phyloP scores from a whole-genome alignment of 2,797 vertebrate genomes.

The Florisuga fusca region DNA sequence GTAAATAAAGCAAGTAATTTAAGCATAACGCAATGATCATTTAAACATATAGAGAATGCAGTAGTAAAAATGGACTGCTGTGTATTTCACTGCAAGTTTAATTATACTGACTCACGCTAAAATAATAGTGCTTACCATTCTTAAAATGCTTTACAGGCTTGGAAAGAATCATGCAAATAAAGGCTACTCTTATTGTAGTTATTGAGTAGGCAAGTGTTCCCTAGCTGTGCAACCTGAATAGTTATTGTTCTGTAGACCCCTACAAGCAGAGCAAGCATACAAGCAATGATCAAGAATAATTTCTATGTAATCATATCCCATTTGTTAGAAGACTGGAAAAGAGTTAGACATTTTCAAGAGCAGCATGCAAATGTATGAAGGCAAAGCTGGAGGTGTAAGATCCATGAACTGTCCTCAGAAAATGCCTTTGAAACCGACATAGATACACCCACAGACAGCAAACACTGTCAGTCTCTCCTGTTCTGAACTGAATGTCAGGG shows the following conservation, averaged over 20 bases:
- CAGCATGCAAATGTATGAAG: background rate
- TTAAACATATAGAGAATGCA: conserved; percentile 61
- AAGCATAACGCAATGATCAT: conserved; percentile 31
- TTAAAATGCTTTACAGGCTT: background rate
- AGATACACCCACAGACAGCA: background rate
- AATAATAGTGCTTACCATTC: conserved; percentile 15
- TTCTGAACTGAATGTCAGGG: background rate
- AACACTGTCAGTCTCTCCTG: background rate
- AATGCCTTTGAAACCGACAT: background rate
- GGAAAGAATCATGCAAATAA: background rate
- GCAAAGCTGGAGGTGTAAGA: background rate
- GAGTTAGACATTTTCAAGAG: conserved; percentile 25
- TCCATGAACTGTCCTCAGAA: background rate
- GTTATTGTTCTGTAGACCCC: conserved; percentile 11
- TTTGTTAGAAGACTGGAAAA: conserved; percentile 38
- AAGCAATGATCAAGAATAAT: conserved; percentile 23
- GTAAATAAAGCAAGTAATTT: conserved; percentile 51
- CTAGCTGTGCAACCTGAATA: conserved; percentile 33
- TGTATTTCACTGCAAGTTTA: conserved; percentile 55
- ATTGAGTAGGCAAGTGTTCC: conserved; percentile 60
- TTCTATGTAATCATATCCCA: conserved; percentile 34
- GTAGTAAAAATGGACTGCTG: conserved; percentile 49
- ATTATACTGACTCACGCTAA: conserved; percentile 61
- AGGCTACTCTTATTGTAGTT: background rate
- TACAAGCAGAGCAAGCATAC: conserved; percentile 23